Base-by-base conservation (phyloP, 2,797 vertebrate genomes). In the Hoplostethus atlanticus region DNA sequence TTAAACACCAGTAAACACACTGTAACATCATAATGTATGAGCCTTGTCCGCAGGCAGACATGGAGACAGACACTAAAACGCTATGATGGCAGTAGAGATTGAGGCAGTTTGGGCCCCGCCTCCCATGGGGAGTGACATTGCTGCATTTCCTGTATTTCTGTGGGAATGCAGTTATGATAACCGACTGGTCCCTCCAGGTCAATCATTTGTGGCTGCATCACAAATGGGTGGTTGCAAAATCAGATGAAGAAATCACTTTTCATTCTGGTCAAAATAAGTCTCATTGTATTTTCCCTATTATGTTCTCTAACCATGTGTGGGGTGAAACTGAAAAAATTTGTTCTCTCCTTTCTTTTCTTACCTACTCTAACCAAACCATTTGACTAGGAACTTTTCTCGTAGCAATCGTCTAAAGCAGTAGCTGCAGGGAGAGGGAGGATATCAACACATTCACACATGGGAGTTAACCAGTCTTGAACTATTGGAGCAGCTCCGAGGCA, bases 121-220 rank as follows among this genome's bases (percentile, higher is more conserved):
- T 75, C 40, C 17, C 6, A 28, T 67, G 40, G 64, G 61, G 62
- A 2, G 11, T 61, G 64, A 78, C 56, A 71, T 47, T 55, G 55
- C 74, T 84, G 72, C 38, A 67, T 81, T 86, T 87, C 77, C 85
- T 79, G 66, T 46, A 34, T 73, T 36, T 66, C 50, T 53, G 55
- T 73, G 62, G 47, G 59, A 81, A 76, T 68, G 73, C 63, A 82
- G 66, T 87, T 69, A 76, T 46, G 84, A 85, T 81, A 80, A 84
- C 79, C 75, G 78, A 80, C 81, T 89, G n/a, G n/a, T 90, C 68
- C 72, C 87, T 86, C 61, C 61, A 84, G 80, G 77, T 80, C 76
- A 81, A 44, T 80, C 78, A 77, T 70, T 68, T 57, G 28, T 55
- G 64, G 54, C 70, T 76, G 72, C 70, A 73, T 69, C 10, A 11